These are phyloP conservation scores for Euphydryas editha DNA, from an alignment of 2,888 invertebrate genomes.

Conservation along the genomic window DNA sequence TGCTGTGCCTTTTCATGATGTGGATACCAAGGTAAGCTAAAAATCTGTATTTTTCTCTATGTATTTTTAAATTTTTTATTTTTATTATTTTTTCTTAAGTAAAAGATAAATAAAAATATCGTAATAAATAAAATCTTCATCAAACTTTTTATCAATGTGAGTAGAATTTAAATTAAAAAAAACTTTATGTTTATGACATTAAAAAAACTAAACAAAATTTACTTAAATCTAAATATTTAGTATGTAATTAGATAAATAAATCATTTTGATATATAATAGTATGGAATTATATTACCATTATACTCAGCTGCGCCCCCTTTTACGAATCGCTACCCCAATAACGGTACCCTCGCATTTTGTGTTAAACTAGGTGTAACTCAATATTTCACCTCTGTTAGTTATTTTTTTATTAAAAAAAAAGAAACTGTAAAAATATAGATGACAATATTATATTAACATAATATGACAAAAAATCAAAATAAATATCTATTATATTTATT, in stretches of 20 bases:
- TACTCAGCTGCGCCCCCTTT: constrained; percentile 1
- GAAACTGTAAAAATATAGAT: too few relatives aligned
- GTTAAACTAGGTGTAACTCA: background rate
- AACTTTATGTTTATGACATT: background rate
- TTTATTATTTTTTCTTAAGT: too few relatives aligned
- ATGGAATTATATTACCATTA: constrained; percentile 14
- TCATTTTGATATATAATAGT: constrained; percentile 14
- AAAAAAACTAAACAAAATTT: background rate
- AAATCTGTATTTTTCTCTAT: background rate
- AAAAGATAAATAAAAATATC: too few relatives aligned
- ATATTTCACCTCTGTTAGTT: background rate
- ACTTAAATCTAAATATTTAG: background rate
- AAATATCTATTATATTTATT: too few relatives aligned
- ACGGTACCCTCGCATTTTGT: constrained; percentile 6
- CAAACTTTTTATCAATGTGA: background rate
- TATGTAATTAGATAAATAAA: constrained; percentile 7
- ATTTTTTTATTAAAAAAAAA: background rate
- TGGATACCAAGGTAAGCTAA: constrained; percentile 85
- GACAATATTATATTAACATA: background rate
- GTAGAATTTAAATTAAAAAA: background rate
- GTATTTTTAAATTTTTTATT: too few relatives aligned
- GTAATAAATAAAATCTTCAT: too few relatives aligned
- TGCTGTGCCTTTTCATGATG: constrained; percentile 87
- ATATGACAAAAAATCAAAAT: too few relatives aligned
- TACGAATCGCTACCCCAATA: constrained; percentile 4